Evolutionary conservation across 2,113 vertebrate genomes (phyloP), one percentile per base, ranked within the genome.

Genomic region (Fregata magnificens): DNA sequence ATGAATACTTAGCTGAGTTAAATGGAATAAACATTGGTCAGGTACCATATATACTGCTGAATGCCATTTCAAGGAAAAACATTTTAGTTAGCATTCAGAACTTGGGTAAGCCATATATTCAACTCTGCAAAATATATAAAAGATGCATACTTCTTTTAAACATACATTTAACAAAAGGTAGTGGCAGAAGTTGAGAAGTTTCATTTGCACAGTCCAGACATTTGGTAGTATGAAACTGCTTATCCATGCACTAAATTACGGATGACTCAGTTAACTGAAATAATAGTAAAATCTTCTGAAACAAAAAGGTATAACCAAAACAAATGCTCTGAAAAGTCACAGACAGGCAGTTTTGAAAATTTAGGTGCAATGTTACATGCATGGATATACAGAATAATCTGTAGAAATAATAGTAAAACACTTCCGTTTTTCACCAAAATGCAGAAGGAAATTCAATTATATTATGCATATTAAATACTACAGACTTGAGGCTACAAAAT

Each of bases 201-300:
- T 93, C 85, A 73, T 97, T 96, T 98, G 95, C 95, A 97, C 91
- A 95, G 81, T 95, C 94, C 85, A 96, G 95, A 97, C 95, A 81
- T 97, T 98, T 87, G 91, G 90, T 97, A 93, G 88, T 82, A 91
- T 96, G 95, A 97, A 98, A 98, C 97, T 92, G 88, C 85, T 96
- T 96, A 95, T 96, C 95, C 98, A 98, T 98, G 98, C 98, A 98
- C 89, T 97, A 98, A 95, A 65, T 97, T 90, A 98, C 86, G 0
- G 73, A 70, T 88, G 50, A 92, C 94, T 62, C 40, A 11, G 66
- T 93, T 94, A 83, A 97, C 83, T 70, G 91, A 95, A 90, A 97
- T 42, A 62, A 97, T 40, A 67, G 56, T 82, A 91, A 88, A 93
- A 84, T 61, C 76, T 90, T 83, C 56, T 32, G 82, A 87, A 90